Percentiles rank a stretch among this genome's conserved stretches.
Evolutionary conservation across 2,888 invertebrate species (phyloP).

Genomic region (Scaptomyza caliginosa): DNA sequence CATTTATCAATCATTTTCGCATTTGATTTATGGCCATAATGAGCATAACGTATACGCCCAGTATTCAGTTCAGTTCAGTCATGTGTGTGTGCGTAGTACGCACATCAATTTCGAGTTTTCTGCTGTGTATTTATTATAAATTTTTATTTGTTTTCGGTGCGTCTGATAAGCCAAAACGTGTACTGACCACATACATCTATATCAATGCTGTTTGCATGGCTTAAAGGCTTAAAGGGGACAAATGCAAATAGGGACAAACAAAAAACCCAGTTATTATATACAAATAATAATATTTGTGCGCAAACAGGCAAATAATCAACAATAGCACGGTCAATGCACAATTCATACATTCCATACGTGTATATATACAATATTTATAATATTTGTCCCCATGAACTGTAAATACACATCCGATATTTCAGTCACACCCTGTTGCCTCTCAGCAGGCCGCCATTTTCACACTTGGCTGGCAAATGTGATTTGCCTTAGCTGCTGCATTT

Average conservation of each 20-base stretch:
- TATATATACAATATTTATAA: constrained; percentile 42
- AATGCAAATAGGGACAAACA: constrained; percentile 57
- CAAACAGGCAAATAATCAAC: constrained; percentile 37
- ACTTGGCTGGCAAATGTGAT: constrained; percentile 32
- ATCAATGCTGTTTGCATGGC: constrained; percentile 29
- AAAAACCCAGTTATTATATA: constrained; percentile 13
- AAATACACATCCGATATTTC: not conserved
- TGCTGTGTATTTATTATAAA: constrained; percentile 17
- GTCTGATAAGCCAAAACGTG: constrained; percentile 8
- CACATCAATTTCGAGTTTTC: constrained; percentile 64
- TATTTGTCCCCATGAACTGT: constrained; percentile 3
- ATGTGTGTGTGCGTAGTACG: constrained; percentile 24
- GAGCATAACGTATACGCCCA: constrained; percentile 55
- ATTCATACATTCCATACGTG: no score
- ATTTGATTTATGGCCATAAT: constrained; percentile 70
- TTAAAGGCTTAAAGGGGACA: constrained; percentile 58
- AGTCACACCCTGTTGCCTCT: not conserved
- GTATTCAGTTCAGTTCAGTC: constrained; percentile 12
- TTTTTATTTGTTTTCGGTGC: constrained; percentile 37
- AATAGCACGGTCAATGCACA: constrained; percentile 65
- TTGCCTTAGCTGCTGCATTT: constrained; percentile 28
- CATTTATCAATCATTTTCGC: constrained; percentile 73
- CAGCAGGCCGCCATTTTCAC: constrained; percentile 10
- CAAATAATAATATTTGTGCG: constrained; percentile 49
- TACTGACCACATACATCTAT: not conserved